Evolutionary conservation across 2,113 vertebrate genomes (phyloP), one percentile per base, ranked within the genome.

Genomic region (Cricetomys ansorgei): DNA sequence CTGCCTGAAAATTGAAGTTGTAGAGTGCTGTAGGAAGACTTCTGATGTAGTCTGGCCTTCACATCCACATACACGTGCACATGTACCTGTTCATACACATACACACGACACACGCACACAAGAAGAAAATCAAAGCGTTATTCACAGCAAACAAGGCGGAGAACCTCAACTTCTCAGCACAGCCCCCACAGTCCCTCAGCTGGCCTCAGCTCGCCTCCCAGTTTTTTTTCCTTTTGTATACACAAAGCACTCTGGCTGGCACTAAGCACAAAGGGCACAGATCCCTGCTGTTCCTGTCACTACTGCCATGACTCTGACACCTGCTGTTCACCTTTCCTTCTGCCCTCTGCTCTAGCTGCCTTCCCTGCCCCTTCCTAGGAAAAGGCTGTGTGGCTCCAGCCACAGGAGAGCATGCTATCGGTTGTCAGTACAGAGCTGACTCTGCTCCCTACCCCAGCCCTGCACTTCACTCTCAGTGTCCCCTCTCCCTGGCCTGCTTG

Each of bases 121-220:
- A 31, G 0, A 19, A 43, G 31, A 45, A 45, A 64, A 65, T 48
- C 40, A 64, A 64, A 48, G 3, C 3, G 23, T 25, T 12, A 0
- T n/a, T 37, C 25, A 4, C 27, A 48, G 13, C 11, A 48, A 4
- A 25, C 8, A 88, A 84, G 19, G 31, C 8, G 83, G 85, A 84
- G 48, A 48, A 48, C 72, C 77, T 6, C 0, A 1, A 40, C 5
- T 10, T 40, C 50, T 8, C 0, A 0, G 59, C 0, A 23, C 4
- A 48, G 88, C 19, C 19, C 34, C 48, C 45, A 1, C 1, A n/a
- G 43, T 15, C 85, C 62, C 62, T n/a, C 3, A 1, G 48, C 53
- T 23, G 15, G 31, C 37, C 72, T 11, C 6, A 64, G 80, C 64
- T 40, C 4, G 4, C 70, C 10, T 1, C 70, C 21, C 76, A n/a